Evolutionary conservation across 2,888 invertebrate species (phyloP), one percentile per base, ranked within the genome.

Genomic region (Melieria picta): DNA sequence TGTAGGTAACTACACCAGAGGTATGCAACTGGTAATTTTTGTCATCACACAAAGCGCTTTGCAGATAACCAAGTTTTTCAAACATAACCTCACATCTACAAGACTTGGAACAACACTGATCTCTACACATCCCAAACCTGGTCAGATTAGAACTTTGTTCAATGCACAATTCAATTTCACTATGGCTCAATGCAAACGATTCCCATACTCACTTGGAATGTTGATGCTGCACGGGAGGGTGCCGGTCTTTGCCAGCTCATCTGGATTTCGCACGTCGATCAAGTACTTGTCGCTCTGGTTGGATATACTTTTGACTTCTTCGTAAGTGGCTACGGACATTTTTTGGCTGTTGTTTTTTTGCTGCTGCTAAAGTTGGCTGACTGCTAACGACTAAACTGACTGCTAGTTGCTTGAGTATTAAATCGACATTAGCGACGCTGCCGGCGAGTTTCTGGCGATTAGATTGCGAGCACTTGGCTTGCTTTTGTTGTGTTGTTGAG

Each of bases 261-360:
- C 86, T 67, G 92, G 91, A 83, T 93, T 93, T 80, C 94, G 90
- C 0, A 94, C 94, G 88, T 94, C 94, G 73, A 95, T 89, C 30
- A 94, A 89, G 45, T 91, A 84, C 65, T 89, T 88, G 56, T 84
- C 84, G 4, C 86, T 83, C 9, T 88, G 84, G 71, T 89, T 87
- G 61, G 88, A 87, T 67, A 89, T 86, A 42, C 88, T 86, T 79
- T 89, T 86, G 4, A 90, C 81, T 77, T 89, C 88, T 55, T 89
- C 88, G 78, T 87, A 89, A 1, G 80, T 84, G 63, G 85, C 87
- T 80, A 86, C 84, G 71, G 60, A 43, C 67, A 67, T 67, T 5
- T 13, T 67, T n/a, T 7, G 1, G 9, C 13, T 10, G 13, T 43
- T 63, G 50, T 43, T 43, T 7, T n/a, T 60, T n/a, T 11, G 45